Percentiles rank a stretch among this genome's conserved stretches.
phyloP scores from a whole-genome alignment of 2,888 invertebrate species.

The Latrodectus elegans region DNA sequence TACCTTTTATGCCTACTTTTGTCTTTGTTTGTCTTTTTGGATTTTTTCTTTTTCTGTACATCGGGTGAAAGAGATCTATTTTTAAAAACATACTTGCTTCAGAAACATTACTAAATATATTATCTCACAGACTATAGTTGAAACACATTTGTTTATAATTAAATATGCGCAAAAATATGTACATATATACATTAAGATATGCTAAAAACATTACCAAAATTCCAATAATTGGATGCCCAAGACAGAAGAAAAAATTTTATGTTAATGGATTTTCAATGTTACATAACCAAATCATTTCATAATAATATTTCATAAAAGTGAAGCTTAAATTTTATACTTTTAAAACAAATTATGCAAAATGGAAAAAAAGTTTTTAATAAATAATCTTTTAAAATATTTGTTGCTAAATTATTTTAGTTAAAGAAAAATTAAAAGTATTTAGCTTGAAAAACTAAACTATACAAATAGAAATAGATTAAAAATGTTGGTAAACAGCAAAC shows the following conservation, averaged over 20 bases:
- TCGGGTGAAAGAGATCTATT: slow-evolving; percentile 57
- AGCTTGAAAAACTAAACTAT: too few species aligned
- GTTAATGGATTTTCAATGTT: slow-evolving; percentile 47
- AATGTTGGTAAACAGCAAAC: too few species aligned
- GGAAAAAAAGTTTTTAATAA: background rate
- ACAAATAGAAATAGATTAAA: too few species aligned
- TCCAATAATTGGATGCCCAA: slow-evolving; percentile 46
- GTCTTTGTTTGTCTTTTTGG: slow-evolving; percentile 55
- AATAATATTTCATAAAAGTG: slow-evolving; percentile 4
- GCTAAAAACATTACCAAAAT: slow-evolving; percentile 66
- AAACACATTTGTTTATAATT: background rate
- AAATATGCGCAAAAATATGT: slow-evolving; percentile 27
- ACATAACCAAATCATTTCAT: slow-evolving; percentile 20
- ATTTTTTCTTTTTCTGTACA: slow-evolving; percentile 61
- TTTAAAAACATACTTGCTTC: slow-evolving; percentile 12
- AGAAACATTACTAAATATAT: background rate
- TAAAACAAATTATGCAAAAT: background rate
- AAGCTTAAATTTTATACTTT: background rate
- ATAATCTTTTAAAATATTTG: background rate
- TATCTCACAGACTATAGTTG: background rate
- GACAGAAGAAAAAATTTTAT: slow-evolving; percentile 54
- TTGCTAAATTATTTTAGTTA: background rate
- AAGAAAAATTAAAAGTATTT: too few species aligned
- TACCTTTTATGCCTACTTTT: slow-evolving; percentile 65
- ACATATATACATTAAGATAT: slow-evolving; percentile 60